A percentile compares a stretch with the other conserved stretches of the same genome.
Conservation (phyloP, 2,797 vertebrate species). For the Rhincodon typus region DNA sequence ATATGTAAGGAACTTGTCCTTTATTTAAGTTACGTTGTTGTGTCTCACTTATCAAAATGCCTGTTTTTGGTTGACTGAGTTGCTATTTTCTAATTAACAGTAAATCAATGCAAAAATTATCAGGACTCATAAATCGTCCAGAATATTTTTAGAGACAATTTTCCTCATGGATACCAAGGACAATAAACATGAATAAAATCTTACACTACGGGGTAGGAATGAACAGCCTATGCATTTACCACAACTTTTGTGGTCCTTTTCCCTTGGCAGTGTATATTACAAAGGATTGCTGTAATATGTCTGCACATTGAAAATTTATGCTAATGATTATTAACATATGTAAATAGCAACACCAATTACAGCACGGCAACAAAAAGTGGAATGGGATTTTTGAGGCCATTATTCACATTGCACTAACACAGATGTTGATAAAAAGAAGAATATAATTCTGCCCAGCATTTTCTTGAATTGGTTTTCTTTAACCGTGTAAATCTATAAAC, state of each 20-base stretch:
- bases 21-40: not conserved
- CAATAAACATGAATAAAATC: not conserved
- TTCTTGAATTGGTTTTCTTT: not conserved
- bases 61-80: not conserved
- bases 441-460: not conserved
- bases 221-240: not conserved
- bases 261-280: not conserved
- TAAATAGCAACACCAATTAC: slow-evolving; percentile 18
- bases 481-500: not conserved
- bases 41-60: not conserved
- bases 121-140: not conserved
- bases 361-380: not conserved
- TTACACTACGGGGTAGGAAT: not conserved
- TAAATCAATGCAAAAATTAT: not conserved
- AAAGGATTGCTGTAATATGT: not conserved
- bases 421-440: not conserved
- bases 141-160: not conserved
- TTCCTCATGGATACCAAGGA: not conserved
- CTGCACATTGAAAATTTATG: not conserved
- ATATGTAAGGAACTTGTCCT: not conserved
- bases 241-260: not conserved
- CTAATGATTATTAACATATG: slow-evolving; percentile 7
- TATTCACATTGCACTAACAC: not conserved
- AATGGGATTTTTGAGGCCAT: not conserved
- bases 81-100: not conserved